Conservation (phyloP, 2,113 vertebrate species). For the Verasper variegatus region DNA sequence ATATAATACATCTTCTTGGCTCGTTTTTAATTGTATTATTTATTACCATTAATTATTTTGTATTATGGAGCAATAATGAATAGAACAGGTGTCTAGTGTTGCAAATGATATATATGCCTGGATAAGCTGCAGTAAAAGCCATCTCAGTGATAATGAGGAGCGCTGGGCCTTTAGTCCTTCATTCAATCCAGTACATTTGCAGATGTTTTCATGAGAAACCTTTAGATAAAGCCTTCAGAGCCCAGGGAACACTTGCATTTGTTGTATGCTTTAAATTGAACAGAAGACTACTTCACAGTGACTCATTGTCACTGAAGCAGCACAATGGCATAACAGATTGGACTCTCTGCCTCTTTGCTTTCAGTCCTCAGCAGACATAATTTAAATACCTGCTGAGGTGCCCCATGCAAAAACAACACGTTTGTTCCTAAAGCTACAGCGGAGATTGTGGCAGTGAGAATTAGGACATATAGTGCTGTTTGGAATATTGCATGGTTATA, state of each 20-base stretch:
- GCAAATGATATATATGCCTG: no score
- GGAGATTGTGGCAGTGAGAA: neutral
- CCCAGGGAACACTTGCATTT: slow-evolving; percentile 25
- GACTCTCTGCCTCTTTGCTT: slow-evolving; percentile 1
- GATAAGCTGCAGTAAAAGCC: no score
- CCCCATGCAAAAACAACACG: neutral
- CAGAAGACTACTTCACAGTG: slow-evolving; percentile 13
- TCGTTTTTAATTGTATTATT: no score
- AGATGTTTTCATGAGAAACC: no score
- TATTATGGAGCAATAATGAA: no score
- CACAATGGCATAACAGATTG: slow-evolving; percentile 7
- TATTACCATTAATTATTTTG: no score
- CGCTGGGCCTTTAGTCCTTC: neutral
- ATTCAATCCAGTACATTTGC: no score
- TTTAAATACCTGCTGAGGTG: neutral
- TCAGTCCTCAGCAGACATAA: neutral
- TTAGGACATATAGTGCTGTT: neutral
- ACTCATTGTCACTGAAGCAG: slow-evolving; percentile 29
- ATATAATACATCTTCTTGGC: no score
- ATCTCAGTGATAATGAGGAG: neutral
- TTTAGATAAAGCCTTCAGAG: neutral
- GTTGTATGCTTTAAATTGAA: slow-evolving; percentile 32
- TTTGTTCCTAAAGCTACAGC: neutral
- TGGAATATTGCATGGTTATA: neutral
- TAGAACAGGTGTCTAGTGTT: no score